Percentiles rank a stretch among this genome's conserved stretches.
These are phyloP conservation scores for Spizella passerina DNA, from an alignment of 2,797 vertebrate genomes.

Conservation along the genomic window DNA sequence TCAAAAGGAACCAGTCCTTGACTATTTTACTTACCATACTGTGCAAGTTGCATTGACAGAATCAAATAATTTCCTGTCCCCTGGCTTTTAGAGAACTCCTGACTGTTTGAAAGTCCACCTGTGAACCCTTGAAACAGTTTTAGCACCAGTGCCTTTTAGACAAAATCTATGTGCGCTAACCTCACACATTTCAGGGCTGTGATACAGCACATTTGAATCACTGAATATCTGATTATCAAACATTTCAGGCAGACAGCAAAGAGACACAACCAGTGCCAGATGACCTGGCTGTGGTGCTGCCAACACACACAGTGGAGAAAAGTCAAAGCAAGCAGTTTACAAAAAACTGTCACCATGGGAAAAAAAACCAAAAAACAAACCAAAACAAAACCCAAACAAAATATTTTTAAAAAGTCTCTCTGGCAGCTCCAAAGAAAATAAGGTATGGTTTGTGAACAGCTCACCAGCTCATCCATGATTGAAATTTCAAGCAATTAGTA, in stretches of 20 bases:
- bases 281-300: background rate
- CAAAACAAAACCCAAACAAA: background rate
- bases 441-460: background rate
- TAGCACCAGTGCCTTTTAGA: background rate
- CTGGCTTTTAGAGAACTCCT: background rate
- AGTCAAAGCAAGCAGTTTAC: conserved; percentile 15
- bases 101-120: background rate
- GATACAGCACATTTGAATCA: background rate
- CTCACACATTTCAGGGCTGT: background rate
- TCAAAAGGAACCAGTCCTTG: background rate
- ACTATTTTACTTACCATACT: background rate
- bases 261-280: background rate
- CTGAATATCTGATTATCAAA: background rate
- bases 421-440: background rate
- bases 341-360: background rate
- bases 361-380: background rate
- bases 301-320: background rate
- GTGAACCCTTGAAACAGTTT: background rate
- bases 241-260: background rate
- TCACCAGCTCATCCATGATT: background rate
- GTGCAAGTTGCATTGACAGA: background rate
- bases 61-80: background rate
- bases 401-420: background rate
- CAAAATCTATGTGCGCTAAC: background rate
- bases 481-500: background rate